Evolutionary conservation across 1,140 invertebrate species (phyloP).

Genomic region (Phymastichus coffea): DNA sequence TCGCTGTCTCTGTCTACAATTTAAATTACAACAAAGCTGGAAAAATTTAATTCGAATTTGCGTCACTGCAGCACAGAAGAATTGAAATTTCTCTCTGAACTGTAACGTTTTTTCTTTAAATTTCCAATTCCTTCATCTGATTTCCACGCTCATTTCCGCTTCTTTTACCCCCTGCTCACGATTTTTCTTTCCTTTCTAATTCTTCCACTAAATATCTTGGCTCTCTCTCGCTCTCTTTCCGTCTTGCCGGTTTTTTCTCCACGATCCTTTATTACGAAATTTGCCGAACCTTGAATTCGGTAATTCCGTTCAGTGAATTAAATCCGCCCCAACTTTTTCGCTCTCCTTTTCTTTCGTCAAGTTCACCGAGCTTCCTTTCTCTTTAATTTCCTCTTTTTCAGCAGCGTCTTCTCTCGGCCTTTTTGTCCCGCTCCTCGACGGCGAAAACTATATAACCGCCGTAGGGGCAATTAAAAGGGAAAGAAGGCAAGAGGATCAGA

Average conservation of each 20-base stretch:
- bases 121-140: not conserved
- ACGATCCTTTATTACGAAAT: constrained; percentile 12
- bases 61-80: no score
- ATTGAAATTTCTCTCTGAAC: no score
- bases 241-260: not conserved
- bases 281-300: constrained; percentile 19
- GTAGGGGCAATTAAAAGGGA: constrained; percentile 11
- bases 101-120: not conserved
- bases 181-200: not conserved
- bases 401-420: not conserved
- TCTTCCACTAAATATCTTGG: not conserved
- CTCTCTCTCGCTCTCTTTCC: not conserved
- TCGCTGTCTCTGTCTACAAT: no score
- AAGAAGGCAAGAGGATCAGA: not conserved
- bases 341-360: not conserved
- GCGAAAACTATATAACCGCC: not conserved
- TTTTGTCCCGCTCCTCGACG: not conserved
- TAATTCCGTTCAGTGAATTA: constrained; percentile 23
- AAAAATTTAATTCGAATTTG: no score
- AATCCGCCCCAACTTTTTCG: not conserved
- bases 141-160: no score
- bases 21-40: no score
- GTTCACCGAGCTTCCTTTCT: constrained; percentile 1
- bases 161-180: no score
- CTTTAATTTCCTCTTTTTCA: not conserved